Evolutionary conservation across 2,888 invertebrate species (phyloP).

Genomic region (Hydriomena furcata): DNA sequence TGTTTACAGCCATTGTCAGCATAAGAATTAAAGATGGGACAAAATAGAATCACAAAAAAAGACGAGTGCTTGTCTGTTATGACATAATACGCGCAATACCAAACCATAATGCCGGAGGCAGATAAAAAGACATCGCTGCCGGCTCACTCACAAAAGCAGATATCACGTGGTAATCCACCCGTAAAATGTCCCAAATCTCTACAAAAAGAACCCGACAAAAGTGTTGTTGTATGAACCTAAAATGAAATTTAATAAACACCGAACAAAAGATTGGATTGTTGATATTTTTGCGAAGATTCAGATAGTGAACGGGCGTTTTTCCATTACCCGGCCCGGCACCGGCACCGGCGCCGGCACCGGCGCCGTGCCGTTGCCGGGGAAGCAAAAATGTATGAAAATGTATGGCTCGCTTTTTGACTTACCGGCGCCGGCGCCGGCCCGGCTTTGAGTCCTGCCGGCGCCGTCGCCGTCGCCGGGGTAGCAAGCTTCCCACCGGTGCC

Average conservation of each 20-base stretch:
- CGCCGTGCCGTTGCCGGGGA: no score
- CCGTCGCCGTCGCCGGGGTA: no score
- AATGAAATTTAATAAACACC: constrained; percentile 83
- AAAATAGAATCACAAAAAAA: constrained; percentile 72
- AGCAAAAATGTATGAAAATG: no score
- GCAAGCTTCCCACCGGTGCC: no score
- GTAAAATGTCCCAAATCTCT: constrained; percentile 81
- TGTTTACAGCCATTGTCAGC: constrained; percentile 78
- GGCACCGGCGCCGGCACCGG: no score
- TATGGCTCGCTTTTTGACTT: no score
- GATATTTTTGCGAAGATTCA: constrained; percentile 72
- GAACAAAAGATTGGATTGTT: constrained; percentile 71
- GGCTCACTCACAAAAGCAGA: constrained; percentile 63
- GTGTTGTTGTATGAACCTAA: constrained; percentile 82
- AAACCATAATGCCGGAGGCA: constrained; percentile 68
- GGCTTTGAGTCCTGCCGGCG: no score
- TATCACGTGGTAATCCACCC: constrained; percentile 76
- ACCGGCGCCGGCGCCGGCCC: no score
- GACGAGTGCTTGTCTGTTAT: constrained; percentile 76
- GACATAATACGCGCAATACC: constrained; percentile 82
- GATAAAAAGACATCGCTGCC: constrained; percentile 76
- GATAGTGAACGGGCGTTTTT: constrained; percentile 80
- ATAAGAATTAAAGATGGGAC: constrained; percentile 74
- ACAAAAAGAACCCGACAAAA: constrained; percentile 80
- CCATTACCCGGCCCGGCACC: no score